phyloP scores from a whole-genome alignment of 2,113 vertebrate species.

The Halcyon senegalensis region DNA sequence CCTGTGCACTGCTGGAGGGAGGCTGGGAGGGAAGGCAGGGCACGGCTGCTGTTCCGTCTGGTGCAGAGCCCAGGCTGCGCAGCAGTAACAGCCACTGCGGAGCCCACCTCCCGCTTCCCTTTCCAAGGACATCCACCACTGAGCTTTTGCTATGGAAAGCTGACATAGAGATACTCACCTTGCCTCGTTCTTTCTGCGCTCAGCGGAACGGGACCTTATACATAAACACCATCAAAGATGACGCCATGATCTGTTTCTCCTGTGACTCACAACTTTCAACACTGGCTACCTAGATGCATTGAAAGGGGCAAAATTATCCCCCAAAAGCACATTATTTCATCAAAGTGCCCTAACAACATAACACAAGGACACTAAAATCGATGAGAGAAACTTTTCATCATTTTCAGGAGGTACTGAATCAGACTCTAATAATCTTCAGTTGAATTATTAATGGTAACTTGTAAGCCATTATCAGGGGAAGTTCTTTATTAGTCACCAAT shows the following conservation, averaged over 20 bases:
- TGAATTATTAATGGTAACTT: conserved; percentile 60
- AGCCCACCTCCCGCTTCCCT: neutral
- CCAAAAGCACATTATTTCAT: neutral
- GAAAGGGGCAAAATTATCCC: neutral
- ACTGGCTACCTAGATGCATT: neutral
- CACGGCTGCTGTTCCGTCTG: neutral
- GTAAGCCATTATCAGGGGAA: neutral
- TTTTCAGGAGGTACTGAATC: neutral
- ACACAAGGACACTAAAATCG: neutral
- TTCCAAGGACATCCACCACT: neutral
- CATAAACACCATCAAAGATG: neutral
- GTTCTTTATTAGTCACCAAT: conserved; percentile 31
- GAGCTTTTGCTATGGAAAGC: neutral
- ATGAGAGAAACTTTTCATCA: neutral
- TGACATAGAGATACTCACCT: neutral
- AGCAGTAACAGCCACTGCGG: neutral
- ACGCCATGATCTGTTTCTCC: neutral
- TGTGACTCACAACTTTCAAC: neutral
- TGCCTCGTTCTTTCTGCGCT: rapidly evolving
- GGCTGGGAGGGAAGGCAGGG: neutral
- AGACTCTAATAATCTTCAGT: neutral
- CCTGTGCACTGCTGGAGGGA: neutral
- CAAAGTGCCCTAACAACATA: neutral
- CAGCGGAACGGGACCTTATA: neutral
- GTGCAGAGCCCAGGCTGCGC: neutral